Evolutionary conservation across 2,888 invertebrate genomes (phyloP).

Genomic region (Aplocera efformata): DNA sequence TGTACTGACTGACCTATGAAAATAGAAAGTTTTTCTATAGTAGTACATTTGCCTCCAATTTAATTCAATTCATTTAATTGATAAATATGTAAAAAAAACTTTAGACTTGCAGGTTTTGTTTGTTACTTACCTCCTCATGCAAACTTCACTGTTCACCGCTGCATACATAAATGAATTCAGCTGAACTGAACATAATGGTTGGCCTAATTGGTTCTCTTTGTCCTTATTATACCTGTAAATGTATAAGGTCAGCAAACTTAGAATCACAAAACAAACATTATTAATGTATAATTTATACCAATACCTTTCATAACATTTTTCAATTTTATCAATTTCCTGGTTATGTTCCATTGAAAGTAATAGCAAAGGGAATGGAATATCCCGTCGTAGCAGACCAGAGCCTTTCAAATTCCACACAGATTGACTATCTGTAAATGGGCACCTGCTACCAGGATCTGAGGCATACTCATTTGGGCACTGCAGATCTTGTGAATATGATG

Average conservation of each 20-base stretch:
- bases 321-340: conserved; percentile 73
- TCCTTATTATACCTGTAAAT: conserved; percentile 84
- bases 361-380: conserved; percentile 88
- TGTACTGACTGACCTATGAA: conserved; percentile 54
- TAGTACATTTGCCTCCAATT: no score
- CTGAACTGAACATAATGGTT: conserved; percentile 93
- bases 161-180: conserved; percentile 94
- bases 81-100: no score
- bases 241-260: conserved; percentile 8
- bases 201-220: conserved; percentile 80
- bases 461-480: conserved; percentile 91
- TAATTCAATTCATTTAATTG: no score
- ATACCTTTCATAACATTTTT: conserved; percentile 80
- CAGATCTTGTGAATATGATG: conserved; percentile 82
- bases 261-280: no score
- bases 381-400: conserved; percentile 86
- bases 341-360: conserved; percentile 52
- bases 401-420: conserved; percentile 93
- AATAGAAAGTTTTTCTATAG: conserved; percentile 1
- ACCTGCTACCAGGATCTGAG: conserved; percentile 58
- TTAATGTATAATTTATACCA: no score
- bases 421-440: conserved; percentile 71
- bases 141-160: conserved; percentile 91
- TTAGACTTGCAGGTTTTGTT: no score
- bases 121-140: conserved; percentile 83